phyloP scores from a whole-genome alignment of 2,888 invertebrate species.

The Dasysyrphus albostriatus region DNA sequence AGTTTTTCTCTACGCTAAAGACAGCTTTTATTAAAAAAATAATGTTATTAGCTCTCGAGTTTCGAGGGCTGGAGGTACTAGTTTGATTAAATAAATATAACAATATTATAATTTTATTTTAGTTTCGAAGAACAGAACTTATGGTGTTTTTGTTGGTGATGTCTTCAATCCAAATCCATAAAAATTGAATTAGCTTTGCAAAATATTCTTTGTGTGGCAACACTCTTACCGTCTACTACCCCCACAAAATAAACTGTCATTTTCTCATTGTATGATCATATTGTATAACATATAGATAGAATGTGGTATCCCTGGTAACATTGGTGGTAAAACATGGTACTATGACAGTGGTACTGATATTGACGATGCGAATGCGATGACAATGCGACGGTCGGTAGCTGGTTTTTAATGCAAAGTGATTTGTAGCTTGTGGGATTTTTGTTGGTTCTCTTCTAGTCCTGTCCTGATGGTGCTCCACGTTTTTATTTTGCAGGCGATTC shows the following conservation, averaged over 20 bases:
- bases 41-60: too few relatives aligned
- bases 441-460: conserved; percentile 23
- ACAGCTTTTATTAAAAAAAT: too few relatives aligned
- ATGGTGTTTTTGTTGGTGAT: too few relatives aligned
- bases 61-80: too few relatives aligned
- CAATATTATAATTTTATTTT: too few relatives aligned
- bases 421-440: conserved; percentile 66
- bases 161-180: too few relatives aligned
- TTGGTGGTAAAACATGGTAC: neutral
- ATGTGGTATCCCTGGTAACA: conserved; percentile 35
- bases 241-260: conserved; percentile 44
- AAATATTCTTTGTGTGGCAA: neutral
- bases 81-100: too few relatives aligned
- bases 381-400: conserved; percentile 36
- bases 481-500: conserved; percentile 11
- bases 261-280: conserved; percentile 1
- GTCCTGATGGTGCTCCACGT: conserved; percentile 26
- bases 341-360: conserved; percentile 5
- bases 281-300: conserved; percentile 14
- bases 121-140: too few relatives aligned
- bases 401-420: conserved; percentile 46
- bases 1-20: too few relatives aligned
- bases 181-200: too few relatives aligned
- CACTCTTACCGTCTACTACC: conserved; percentile 20
- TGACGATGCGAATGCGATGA: neutral